Conservation (phyloP, 2,113 vertebrate genomes). For the rat (Rattus norvegicus) region DNA sequence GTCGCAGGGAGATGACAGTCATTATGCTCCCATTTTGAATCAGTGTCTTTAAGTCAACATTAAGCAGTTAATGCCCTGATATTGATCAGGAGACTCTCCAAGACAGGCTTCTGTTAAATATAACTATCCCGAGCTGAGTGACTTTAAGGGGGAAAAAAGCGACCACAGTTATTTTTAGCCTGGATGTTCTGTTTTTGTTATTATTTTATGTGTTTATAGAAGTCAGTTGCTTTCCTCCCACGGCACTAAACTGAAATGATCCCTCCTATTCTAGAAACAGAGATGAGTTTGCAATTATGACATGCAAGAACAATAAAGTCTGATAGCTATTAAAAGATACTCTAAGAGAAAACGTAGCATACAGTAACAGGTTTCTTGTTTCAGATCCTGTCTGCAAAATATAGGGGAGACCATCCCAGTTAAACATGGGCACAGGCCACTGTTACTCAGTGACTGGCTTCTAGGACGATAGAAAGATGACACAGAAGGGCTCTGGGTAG, state of each 20-base stretch:
- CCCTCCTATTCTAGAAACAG: constrained; percentile 11
- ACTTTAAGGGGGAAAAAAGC: neutral
- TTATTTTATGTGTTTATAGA: constrained; percentile 19
- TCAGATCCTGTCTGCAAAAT: neutral
- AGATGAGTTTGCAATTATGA: neutral
- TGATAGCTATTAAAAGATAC: neutral
- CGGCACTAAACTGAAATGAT: neutral
- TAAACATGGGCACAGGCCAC: constrained; percentile 6
- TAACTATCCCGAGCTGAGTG: neutral
- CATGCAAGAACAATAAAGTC: constrained; percentile 8
- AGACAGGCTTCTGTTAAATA: neutral
- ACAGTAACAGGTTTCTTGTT: neutral
- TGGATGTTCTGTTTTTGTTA: constrained; percentile 29
- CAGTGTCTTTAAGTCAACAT: constrained; percentile 3
- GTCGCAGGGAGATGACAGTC: neutral
- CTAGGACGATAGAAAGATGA: constrained; percentile 29
- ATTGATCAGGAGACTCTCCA: constrained; percentile 15
- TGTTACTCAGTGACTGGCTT: neutral
- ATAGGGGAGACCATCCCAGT: neutral
- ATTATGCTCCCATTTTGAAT: neutral
- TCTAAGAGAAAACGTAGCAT: neutral
- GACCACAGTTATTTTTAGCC: constrained; percentile 40
- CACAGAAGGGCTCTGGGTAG: constrained; percentile 54
- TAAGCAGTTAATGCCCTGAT: constrained; percentile 9
- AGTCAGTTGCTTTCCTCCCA: neutral